These are phyloP conservation scores for Cladorhizidae sp. DNA, from an alignment of 37 sponge, comb jelly and placozoan species.

Conservation along the genomic window DNA sequence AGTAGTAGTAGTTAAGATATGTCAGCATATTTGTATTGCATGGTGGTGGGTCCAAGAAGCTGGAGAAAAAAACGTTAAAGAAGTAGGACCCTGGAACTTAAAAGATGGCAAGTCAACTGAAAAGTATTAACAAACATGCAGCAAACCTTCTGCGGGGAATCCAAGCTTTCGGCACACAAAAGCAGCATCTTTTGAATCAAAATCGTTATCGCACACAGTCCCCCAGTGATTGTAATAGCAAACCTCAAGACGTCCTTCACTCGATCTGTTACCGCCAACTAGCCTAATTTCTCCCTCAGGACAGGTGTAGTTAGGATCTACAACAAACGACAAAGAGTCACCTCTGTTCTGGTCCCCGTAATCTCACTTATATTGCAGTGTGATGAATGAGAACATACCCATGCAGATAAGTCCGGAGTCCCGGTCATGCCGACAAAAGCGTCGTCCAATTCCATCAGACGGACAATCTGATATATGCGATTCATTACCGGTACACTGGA, in stretches of 20 bases:
- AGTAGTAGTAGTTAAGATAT: too few relatives aligned
- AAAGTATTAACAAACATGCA: constrained; percentile 48
- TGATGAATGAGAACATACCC: constrained; percentile 17
- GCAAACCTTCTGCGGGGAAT: not conserved
- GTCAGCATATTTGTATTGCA: too few relatives aligned
- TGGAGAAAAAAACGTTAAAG: too few relatives aligned
- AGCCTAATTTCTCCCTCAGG: constrained; percentile 24
- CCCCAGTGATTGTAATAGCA: constrained; percentile 44
- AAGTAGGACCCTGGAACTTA: too few relatives aligned
- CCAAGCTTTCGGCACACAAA: constrained; percentile 27
- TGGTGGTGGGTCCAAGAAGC: too few relatives aligned
- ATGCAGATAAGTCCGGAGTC: constrained; percentile 55
- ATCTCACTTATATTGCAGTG: too few relatives aligned
- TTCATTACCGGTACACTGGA: constrained; percentile 44
- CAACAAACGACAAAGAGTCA: not conserved
- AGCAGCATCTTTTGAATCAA: not conserved
- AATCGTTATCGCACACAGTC: constrained; percentile 19
- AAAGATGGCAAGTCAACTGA: too few relatives aligned
- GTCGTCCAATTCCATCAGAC: not conserved
- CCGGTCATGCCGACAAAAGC: constrained; percentile 23
- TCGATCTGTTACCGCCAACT: constrained; percentile 26
- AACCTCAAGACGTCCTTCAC: constrained; percentile 55
- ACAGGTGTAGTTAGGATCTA: constrained; percentile 30
- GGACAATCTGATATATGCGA: constrained; percentile 20
- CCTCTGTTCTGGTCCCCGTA: not conserved